Evolutionary conservation across 2,113 vertebrate genomes (phyloP).

Genomic region (Heterotilapia buettikoferi): DNA sequence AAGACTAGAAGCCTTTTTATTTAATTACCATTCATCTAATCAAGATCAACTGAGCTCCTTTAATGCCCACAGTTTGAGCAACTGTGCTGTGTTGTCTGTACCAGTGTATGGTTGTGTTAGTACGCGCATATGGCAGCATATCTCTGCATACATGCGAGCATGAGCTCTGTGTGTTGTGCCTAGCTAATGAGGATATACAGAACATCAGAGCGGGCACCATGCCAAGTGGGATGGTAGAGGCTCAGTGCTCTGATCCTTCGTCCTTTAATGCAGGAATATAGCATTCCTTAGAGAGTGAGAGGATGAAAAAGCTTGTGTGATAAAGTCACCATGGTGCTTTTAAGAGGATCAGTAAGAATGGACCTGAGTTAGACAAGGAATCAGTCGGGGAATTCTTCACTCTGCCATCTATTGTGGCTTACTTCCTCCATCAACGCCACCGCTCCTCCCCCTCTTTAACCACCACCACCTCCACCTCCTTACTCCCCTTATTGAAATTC

Average conservation of each 20-base stretch:
- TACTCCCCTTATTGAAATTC: constrained; percentile 74
- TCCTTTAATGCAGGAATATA: constrained; percentile 26
- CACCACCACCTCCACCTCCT: constrained; percentile 56
- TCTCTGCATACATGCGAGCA: not conserved
- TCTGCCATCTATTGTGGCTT: constrained; percentile 50
- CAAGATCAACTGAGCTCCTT: not conserved
- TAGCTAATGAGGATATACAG: constrained; percentile 51
- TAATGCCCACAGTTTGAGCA: not conserved
- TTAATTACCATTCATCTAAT: not conserved
- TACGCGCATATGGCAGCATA: not conserved
- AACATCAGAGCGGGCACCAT: constrained; percentile 34
- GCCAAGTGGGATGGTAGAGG: constrained; percentile 39
- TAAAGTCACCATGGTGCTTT: not conserved
- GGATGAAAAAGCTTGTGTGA: constrained; percentile 16
- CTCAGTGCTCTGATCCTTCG: not conserved
- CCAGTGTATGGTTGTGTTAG: not conserved
- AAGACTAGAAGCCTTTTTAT: not conserved
- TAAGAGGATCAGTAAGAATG: not conserved
- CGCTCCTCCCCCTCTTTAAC: constrained; percentile 34
- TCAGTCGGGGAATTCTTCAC: constrained; percentile 38
- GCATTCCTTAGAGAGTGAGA: constrained; percentile 6
- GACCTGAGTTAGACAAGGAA: constrained; percentile 5
- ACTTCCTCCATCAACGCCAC: constrained; percentile 56
- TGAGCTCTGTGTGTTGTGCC: constrained; percentile 7
- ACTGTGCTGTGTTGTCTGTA: not conserved